These are phyloP conservation scores for Pammene aurita DNA, from an alignment of 2,888 invertebrate genomes.

Conservation along the genomic window DNA sequence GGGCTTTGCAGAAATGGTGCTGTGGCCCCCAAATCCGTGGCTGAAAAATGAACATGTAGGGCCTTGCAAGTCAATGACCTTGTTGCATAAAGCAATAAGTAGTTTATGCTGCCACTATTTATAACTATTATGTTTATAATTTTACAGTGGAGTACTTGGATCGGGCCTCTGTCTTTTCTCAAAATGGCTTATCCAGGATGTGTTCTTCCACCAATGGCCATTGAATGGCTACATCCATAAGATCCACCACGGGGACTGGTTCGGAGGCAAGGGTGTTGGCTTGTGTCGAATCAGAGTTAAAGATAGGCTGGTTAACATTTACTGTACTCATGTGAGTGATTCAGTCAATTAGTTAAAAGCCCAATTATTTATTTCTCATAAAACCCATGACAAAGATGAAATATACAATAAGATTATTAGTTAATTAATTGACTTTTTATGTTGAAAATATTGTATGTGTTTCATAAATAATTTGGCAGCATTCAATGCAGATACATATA, in stretches of 20 bases:
- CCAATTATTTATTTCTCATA: too few relatives aligned
- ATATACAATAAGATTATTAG: too few relatives aligned
- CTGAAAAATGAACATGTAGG: too few relatives aligned
- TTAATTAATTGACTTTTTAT: too few relatives aligned
- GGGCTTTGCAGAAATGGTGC: too few relatives aligned
- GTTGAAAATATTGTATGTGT: too few relatives aligned
- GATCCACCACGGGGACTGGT: slow-evolving; percentile 99
- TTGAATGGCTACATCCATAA: slow-evolving; percentile 99
- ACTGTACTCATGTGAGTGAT: slow-evolving; percentile 94
- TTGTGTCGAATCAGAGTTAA: slow-evolving; percentile 88
- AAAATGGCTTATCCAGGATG: slow-evolving; percentile 91
- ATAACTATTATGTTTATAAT: neutral
- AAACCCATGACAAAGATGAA: too few relatives aligned
- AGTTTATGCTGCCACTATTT: neutral
- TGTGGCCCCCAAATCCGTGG: too few relatives aligned
- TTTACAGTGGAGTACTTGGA: slow-evolving; percentile 92
- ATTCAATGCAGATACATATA: neutral
- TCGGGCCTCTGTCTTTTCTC: slow-evolving; percentile 95
- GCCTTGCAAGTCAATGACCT: too few relatives aligned
- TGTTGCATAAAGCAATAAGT: too few relatives aligned
- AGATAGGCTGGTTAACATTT: slow-evolving; percentile 90
- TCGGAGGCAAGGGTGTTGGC: slow-evolving; percentile 97
- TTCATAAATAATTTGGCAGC: too few relatives aligned
- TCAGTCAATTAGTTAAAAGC: too few relatives aligned
- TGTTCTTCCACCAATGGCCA: slow-evolving; percentile 96